A percentile compares a stretch with the other conserved stretches of the same genome.
Conservation (phyloP, 2,888 invertebrate species). For the Odontocerum albicorne region DNA sequence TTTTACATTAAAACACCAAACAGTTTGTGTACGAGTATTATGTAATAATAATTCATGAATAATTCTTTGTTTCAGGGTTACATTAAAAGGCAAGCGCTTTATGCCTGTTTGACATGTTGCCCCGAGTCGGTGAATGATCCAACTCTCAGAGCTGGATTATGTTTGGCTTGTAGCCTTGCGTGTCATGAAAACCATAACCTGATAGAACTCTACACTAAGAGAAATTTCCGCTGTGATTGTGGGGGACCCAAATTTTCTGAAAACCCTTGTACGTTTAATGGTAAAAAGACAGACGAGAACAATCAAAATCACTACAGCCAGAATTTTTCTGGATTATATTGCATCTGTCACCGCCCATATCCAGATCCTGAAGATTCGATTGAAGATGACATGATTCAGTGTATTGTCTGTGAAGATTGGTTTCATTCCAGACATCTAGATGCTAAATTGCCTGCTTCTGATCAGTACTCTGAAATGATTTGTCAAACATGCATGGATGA, state of each 20-base stretch:
- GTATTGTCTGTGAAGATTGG: conserved; percentile 97
- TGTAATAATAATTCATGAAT: too few relatives aligned
- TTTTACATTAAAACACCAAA: too few relatives aligned
- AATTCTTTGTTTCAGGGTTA: conserved; percentile 74
- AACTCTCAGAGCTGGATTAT: conserved; percentile 76
- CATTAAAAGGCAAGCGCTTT: conserved; percentile 89
- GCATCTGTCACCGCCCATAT: conserved; percentile 88
- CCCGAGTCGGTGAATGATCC: conserved; percentile 62
- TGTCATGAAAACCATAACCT: conserved; percentile 97
- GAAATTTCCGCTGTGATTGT: conserved; percentile 95
- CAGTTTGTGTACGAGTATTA: too few relatives aligned
- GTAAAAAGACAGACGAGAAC: conserved; percentile 67
- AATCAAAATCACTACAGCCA: conserved; percentile 74
- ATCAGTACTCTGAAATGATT: conserved; percentile 78
- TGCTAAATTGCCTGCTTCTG: conserved; percentile 57
- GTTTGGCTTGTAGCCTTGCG: conserved; percentile 89
- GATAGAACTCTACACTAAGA: conserved; percentile 93
- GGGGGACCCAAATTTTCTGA: conserved; percentile 78
- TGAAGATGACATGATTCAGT: conserved; percentile 95
- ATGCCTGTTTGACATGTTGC: conserved; percentile 91
- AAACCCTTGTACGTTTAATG: conserved; percentile 67
- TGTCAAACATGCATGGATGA: conserved; percentile 78
- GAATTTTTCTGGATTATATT: conserved; percentile 92
- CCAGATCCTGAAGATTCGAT: conserved; percentile 83
- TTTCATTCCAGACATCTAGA: conserved; percentile 82